Base-by-base conservation (phyloP, 2,797 vertebrate genomes). In the Molossus alvarezi region DNA sequence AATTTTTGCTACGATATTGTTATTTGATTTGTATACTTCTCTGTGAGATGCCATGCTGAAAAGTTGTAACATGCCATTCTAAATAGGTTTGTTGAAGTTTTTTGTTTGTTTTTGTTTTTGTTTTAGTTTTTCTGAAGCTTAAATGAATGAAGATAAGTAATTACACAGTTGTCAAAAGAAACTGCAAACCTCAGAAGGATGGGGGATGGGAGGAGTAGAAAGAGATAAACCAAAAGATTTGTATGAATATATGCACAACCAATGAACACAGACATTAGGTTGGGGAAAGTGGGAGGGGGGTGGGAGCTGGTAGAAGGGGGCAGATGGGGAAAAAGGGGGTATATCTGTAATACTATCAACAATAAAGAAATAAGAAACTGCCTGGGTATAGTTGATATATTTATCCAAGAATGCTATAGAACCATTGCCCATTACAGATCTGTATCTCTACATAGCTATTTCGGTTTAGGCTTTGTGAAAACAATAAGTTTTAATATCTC, bases 131-230 rank as follows among this genome's bases (percentile, higher is more conserved):
- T 91, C 92, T 88, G 23, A 94, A 96, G 64, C 33, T 94, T 69
- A 82, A 96, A 67, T 96, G 97, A 95, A 94, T 92, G 95, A 15
- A 96, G 60, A 73, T n/a, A 96, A 88, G 58, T 67, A 94, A 97
- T 94, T 92, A 87, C 95, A 83, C 77, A 98, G 81, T 83, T 95
- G 85, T 94, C 96, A 60, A 60, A 57, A 92, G 76, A 96, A 75
- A 57, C 37, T 93, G 33, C 55, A 45, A 5, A 45, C 41, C 41
- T 45, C 41, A 45, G 41, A 45, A 3, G 41, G 41, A 45, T 45
- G 41, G 4, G 41, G 41, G 41, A 33, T 45, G 41, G 41, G 41
- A 45, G 41, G 41, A 45, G 41, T 45, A 6, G 41, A 6, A 45
- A 45, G 41, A 45, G 41, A 45, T 45, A 45, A 45, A 45, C 41